Conservation (phyloP, 2,888 invertebrate species). For the Adelphocoris suturalis region DNA sequence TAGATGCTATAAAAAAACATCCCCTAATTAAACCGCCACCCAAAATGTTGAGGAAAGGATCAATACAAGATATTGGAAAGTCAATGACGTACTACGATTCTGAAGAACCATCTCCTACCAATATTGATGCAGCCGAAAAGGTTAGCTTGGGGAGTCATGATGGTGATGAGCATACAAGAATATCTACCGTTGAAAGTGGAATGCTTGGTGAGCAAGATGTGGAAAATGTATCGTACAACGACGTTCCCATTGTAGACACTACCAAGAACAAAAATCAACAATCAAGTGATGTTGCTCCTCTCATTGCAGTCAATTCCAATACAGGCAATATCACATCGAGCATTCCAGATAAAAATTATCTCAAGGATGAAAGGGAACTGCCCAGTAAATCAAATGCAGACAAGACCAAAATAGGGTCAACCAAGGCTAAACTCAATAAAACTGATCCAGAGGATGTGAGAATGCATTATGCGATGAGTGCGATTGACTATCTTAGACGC, state of each 20-base stretch:
- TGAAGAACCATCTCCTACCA: neutral
- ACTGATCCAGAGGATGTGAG: constrained; percentile 20
- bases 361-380: neutral
- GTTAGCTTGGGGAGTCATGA: neutral
- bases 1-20: neutral
- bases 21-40: constrained; percentile 1
- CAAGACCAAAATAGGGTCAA: neutral
- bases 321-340: neutral
- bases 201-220: neutral
- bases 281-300: neutral
- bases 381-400: neutral
- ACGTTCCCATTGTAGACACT: neutral
- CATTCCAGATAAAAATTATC: neutral
- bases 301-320: neutral
- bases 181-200: neutral
- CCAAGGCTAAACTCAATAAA: neutral
- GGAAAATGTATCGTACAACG: neutral
- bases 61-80: neutral
- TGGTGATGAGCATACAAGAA: neutral
- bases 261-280: neutral
- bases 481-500: constrained; percentile 45
- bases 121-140: neutral
- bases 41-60: neutral
- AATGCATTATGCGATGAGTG: constrained; percentile 20
- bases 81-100: neutral